These are phyloP conservation scores for Poeciliopsis occidentalis DNA, from an alignment of 2,113 vertebrate genomes.

Conservation along the genomic window DNA sequence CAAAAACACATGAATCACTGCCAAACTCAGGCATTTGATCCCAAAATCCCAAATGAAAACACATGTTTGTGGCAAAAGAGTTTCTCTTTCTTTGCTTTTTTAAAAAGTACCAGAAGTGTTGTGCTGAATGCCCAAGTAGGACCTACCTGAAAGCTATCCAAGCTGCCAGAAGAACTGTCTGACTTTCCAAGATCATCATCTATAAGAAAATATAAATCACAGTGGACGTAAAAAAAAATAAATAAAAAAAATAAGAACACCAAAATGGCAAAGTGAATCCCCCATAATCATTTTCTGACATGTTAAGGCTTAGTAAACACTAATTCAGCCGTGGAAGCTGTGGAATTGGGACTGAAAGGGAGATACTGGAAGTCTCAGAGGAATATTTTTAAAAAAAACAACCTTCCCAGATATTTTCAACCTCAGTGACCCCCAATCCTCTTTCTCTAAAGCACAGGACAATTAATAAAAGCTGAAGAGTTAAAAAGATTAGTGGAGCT, in stretches of 20 bases:
- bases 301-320: conserved; percentile 52
- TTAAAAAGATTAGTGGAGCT: conserved; percentile 60
- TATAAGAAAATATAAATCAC: conserved; percentile 64
- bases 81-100: neutral
- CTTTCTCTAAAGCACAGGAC: conserved; percentile 6
- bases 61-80: conserved; percentile 29
- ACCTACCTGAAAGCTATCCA: conserved; percentile 93
- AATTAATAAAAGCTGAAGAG: conserved; percentile 54
- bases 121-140: conserved; percentile 27
- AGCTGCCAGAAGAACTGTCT: conserved; percentile 89
- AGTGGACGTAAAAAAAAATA: conserved; percentile 1
- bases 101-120: neutral
- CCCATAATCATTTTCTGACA: conserved; percentile 32
- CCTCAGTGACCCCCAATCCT: conserved; percentile 5
- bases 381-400: conserved; percentile 12
- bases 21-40: conserved; percentile 29
- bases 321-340: conserved; percentile 35
- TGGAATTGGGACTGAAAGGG: conserved; percentile 22
- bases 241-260: neutral
- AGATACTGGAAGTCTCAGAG: conserved; percentile 20
- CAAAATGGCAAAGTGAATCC: conserved; percentile 8
- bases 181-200: conserved; percentile 94
- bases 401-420: conserved; percentile 23
- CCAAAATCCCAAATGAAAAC: conserved; percentile 30
- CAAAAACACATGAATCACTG: conserved; percentile 22